These are phyloP conservation scores for Trogon melanurus DNA, from an alignment of 2,113 vertebrate genomes.

Conservation along the genomic window DNA sequence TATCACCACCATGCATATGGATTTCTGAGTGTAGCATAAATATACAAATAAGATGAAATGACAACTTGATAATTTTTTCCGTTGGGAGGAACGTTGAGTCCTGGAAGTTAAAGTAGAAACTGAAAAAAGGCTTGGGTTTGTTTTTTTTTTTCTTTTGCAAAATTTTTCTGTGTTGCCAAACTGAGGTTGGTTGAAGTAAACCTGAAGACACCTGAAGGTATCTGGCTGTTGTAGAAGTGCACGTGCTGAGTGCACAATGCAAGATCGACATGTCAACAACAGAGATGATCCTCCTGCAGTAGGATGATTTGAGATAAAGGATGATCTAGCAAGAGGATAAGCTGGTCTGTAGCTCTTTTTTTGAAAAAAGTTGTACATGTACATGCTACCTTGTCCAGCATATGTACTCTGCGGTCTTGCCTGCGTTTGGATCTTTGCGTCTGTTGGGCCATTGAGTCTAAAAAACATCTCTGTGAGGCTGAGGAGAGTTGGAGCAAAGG, in stretches of 20 bases:
- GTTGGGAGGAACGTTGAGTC: not conserved
- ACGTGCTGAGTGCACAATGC: not conserved
- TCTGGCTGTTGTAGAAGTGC: not conserved
- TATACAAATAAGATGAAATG: not conserved
- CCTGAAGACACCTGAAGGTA: not conserved
- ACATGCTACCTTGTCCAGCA: not conserved
- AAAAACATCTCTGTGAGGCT: not conserved
- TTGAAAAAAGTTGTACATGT: not conserved
- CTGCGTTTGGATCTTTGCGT: not conserved
- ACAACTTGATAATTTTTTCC: not conserved
- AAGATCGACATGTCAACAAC: not conserved
- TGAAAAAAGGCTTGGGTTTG: not conserved
- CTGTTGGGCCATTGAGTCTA: not conserved
- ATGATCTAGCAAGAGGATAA: not conserved
- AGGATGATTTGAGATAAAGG: not conserved
- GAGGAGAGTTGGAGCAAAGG: not conserved
- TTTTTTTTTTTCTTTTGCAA: not conserved
- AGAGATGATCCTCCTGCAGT: not conserved
- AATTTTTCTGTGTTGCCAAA: not conserved
- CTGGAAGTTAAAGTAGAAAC: not conserved
- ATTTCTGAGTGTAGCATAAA: not conserved
- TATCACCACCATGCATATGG: rapidly evolving
- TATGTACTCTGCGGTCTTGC: not conserved
- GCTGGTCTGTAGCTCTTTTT: not conserved
- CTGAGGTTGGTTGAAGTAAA: not conserved